Conservation (phyloP, 2,797 vertebrate genomes). For the Diplodus sargus region DNA sequence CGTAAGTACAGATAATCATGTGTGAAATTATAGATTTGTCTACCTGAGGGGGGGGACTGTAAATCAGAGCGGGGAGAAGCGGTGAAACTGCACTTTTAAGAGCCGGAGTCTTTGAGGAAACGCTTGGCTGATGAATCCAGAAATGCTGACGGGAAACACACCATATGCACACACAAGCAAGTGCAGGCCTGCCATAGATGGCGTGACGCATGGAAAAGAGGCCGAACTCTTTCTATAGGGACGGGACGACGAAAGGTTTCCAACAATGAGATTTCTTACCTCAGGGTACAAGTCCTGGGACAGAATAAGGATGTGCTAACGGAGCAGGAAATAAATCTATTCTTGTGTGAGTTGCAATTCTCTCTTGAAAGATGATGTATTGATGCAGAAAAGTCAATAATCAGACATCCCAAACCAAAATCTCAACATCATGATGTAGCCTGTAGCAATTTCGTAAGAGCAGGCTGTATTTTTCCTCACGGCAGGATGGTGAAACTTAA, state of each 20-base stretch:
- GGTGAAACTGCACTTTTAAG: slow-evolving; percentile 22
- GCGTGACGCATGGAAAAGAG: slow-evolving; percentile 50
- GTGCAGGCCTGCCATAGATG: slow-evolving; percentile 63
- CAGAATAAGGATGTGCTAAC: too few species aligned
- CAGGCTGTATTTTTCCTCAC: too few species aligned
- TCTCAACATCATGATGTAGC: too few species aligned
- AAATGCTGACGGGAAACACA: slow-evolving; percentile 70
- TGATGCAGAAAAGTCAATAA: too few species aligned
- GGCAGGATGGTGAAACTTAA: too few species aligned
- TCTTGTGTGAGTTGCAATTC: too few species aligned
- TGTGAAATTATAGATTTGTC: slow-evolving; percentile 36
- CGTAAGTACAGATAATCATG: slow-evolving; percentile 33
- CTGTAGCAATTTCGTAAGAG: too few species aligned
- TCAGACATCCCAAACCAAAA: too few species aligned
- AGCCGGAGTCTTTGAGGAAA: slow-evolving; percentile 44
- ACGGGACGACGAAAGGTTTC: slow-evolving; percentile 32
- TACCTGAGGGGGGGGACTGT: background rate
- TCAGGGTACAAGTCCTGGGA: background rate
- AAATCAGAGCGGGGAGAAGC: slow-evolving; percentile 18
- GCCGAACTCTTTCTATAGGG: slow-evolving; percentile 27
- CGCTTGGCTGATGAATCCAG: slow-evolving; percentile 56
- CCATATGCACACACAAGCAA: slow-evolving; percentile 72
- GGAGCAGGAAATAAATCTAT: too few species aligned
- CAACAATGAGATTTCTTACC: slow-evolving; percentile 20
- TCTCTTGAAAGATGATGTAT: too few species aligned